Base-by-base conservation (phyloP, 2,113 vertebrate species). In the Grallaria varia region DNA sequence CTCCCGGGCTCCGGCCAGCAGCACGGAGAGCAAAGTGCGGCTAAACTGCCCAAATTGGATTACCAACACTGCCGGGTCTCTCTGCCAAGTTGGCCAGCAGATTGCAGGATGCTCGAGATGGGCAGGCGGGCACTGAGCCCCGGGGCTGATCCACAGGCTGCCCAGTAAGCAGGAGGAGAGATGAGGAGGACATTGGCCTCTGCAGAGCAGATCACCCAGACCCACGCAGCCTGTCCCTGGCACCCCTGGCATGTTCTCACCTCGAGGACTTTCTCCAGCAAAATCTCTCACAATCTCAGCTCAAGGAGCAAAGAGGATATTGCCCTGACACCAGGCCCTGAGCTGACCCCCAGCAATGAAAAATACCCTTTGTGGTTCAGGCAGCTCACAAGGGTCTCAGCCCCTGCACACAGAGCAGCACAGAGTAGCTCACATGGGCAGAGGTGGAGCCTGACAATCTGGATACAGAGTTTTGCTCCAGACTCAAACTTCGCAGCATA, bases 11-110 rank as follows among this genome's bases (percentile, higher is more conserved):
- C 86, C 2, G 27, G 95, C 91, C 92, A 44, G 93, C 91, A 90
- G 94, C 92, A 90, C 2, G 4, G 95, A 94, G 67, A 97, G 92
- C 95, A 93, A 97, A 97, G 94, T 78, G 77, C 96, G 94, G 95
- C 60, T 97, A 71, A 97, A 95, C 91, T 95, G 95, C 91, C 89
- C 94, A 95, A 96, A 97, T 96, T 97, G 97, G 96, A 96, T 97
- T 96, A 97, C 31, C 59, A 68, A 42, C 3, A 8, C 87, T 89
- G 68, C 73, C 9, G 2, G 17, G 47, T 80, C 79, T 90, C 82
- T 1, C 12, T 89, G 96, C 95, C 97, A 97, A 96, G 71, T 58
- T 91, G 92, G 93, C 85, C 40, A 27, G 80, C 16, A 15, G 73
- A 96, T 24, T 64, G 90, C 0, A 0, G 81, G 95, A 87, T 69